A percentile compares a stretch with the other conserved stretches of the same genome.
Evolutionary conservation across 2,113 vertebrate species (phyloP).

Genomic region (Otis tarda): DNA sequence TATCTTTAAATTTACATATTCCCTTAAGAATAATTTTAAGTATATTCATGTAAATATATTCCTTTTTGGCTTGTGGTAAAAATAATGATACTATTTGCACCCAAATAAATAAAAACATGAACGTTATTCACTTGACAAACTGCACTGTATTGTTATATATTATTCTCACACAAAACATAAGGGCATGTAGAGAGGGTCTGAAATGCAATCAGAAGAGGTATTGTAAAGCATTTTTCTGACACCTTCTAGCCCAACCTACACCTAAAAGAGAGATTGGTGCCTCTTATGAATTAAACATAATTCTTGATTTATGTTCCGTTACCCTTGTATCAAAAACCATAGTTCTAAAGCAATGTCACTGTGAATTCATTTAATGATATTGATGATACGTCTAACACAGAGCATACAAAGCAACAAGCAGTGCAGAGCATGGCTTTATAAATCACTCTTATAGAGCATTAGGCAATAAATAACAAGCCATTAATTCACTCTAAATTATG

Average conservation of each 20-base stretch:
- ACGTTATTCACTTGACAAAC: conserved; percentile 64
- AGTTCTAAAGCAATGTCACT: conserved; percentile 76
- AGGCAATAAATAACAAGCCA: conserved; percentile 74
- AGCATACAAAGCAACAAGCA: conserved; percentile 70
- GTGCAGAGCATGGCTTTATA: conserved; percentile 62
- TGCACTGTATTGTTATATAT: conserved; percentile 46
- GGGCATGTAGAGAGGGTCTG: conserved; percentile 26
- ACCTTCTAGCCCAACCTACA: conserved; percentile 66
- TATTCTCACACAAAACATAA: conserved; percentile 56
- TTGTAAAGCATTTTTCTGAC: conserved; percentile 77
- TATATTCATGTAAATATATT: conserved; percentile 59
- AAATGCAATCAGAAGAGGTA: conserved; percentile 73
- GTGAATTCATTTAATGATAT: conserved; percentile 78
- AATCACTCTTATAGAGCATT: conserved; percentile 70
- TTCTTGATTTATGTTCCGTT: conserved; percentile 78
- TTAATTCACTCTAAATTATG: conserved; percentile 70
- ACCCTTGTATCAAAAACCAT: conserved; percentile 74
- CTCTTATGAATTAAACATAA: conserved; percentile 83
- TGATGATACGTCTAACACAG: conserved; percentile 70
- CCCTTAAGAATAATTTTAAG: conserved; percentile 21
- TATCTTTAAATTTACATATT: conserved; percentile 16
- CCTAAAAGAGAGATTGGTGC: conserved; percentile 72
- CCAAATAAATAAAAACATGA: conserved; percentile 66
- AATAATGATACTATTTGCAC: conserved; percentile 60
- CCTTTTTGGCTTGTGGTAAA: conserved; percentile 8